Evolutionary conservation across 2,797 vertebrate genomes (phyloP), one percentile per base, ranked within the genome.

Genomic region (Tolypeutes matacus): DNA sequence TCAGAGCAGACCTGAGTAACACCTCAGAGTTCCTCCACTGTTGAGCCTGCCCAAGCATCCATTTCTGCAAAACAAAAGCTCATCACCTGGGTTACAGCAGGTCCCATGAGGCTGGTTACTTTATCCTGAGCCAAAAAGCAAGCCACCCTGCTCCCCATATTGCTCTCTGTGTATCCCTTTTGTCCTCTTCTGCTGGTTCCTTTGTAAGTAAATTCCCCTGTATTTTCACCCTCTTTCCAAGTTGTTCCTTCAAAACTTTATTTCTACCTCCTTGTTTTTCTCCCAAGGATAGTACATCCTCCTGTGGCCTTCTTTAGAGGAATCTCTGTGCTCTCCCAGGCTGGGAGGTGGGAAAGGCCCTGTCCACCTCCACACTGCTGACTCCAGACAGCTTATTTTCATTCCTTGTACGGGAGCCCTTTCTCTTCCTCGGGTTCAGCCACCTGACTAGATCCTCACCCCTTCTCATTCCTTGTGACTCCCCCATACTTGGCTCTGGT

Each of bases 61-160:
- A 0, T 29, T 12, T 25, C 13, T 34, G 39, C 60, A 60, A 17
- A 73, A 53, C 0, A 12, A 12, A 34, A 65, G 10, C 34, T 49
- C n/a, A 75, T 73, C 65, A 15, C 49, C 29, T 25, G 76, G 18
- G 25, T 42, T n/a, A 7, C 7, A 25, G 67, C 21, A n/a, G 23
- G 23, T 51, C 36, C 46, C 42, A 1, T 2, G 25, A 10, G n/a
- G 39, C 6, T 1, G 15, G 25, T 39, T 56, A n/a, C 31, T 21
- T 51, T 51, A 39, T 62, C 31, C 62, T 42, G 0, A 0, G 46
- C 36, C 31, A 15, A 29, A 23, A 86, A 72, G 15, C 39, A 12
- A 20, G 15, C 6, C 21, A 27, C 6, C 0, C 18, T 18, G 7
- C 23, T n/a, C 14, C 31, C 64, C 13, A 5, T 2, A 0, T 15